phyloP scores from a whole-genome alignment of 2,113 vertebrate genomes.

The Pluvianellus socialis region DNA sequence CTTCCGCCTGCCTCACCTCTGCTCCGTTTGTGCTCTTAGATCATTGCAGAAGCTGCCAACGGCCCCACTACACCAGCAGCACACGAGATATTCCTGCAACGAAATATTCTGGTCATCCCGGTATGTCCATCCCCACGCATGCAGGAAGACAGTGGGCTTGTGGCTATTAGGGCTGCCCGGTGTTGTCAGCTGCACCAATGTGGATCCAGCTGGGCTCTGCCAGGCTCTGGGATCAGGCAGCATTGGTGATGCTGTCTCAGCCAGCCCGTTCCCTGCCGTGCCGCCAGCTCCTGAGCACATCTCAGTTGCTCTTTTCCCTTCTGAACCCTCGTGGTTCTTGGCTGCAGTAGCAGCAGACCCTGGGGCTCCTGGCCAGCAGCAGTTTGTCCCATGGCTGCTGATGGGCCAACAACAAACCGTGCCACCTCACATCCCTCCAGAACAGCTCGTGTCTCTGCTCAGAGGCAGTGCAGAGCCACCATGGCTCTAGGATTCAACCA shows the following conservation, averaged over 20 bases:
- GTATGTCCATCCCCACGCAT: slow-evolving; percentile 45
- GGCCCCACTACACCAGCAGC: slow-evolving; percentile 87
- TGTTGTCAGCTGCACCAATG: not conserved
- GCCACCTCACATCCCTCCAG: not conserved
- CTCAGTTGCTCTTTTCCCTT: not conserved
- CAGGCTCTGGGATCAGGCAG: not conserved
- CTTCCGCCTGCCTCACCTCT: not conserved
- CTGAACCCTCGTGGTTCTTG: not conserved
- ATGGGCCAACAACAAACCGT: not conserved
- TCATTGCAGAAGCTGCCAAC: slow-evolving; percentile 89
- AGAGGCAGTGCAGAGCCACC: not conserved
- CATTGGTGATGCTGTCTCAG: not conserved
- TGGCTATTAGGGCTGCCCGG: not conserved
- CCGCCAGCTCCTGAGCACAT: not conserved
- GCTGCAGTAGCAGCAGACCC: not conserved
- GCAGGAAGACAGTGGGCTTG: accelerated
- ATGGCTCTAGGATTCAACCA: not conserved
- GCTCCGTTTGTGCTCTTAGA: slow-evolving; percentile 64
- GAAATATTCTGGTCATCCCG: slow-evolving; percentile 89
- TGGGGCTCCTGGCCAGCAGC: not conserved
- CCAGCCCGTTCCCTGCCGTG: not conserved
- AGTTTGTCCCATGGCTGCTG: accelerated
- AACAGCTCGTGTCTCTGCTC: not conserved
- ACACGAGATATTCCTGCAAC: slow-evolving; percentile 87
- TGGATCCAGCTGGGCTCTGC: not conserved